Conservation (phyloP, 2,113 vertebrate genomes). For the Oncorhynchus masou region DNA sequence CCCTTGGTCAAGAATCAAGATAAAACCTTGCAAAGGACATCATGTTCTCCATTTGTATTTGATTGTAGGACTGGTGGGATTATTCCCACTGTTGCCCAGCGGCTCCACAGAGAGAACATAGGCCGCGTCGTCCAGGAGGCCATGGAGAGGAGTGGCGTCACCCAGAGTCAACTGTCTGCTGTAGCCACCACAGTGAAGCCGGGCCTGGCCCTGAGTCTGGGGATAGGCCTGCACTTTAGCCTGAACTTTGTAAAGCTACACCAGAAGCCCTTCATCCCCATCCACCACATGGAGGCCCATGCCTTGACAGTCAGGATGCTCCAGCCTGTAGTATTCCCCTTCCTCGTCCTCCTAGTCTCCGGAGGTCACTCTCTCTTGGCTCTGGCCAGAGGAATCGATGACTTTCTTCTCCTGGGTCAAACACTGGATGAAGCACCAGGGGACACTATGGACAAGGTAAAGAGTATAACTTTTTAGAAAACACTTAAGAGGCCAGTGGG, state of each 20-base stretch:
- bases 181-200: slow-evolving; percentile 90
- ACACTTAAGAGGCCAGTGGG: background rate
- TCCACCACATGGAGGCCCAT: slow-evolving; percentile 98
- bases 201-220: slow-evolving; percentile 85
- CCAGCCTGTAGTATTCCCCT: slow-evolving; percentile 82
- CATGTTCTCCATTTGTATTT: slow-evolving; percentile 1
- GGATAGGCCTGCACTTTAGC: slow-evolving; percentile 84
- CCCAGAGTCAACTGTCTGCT: slow-evolving; percentile 76
- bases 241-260: slow-evolving; percentile 72
- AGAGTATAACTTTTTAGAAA: background rate
- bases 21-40: no score
- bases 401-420: slow-evolving; percentile 90
- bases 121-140: slow-evolving; percentile 82
- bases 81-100: slow-evolving; percentile 86
- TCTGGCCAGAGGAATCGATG: slow-evolving; percentile 81
- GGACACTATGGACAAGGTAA: slow-evolving; percentile 91
- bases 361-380: slow-evolving; percentile 92
- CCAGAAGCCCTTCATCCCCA: slow-evolving; percentile 87
- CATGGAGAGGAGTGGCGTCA: slow-evolving; percentile 69
- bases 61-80: slow-evolving; percentile 86
- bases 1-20: background rate
- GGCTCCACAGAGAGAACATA: slow-evolving; percentile 88
- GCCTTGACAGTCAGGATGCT: slow-evolving; percentile 88
- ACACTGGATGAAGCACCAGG: slow-evolving; percentile 87
- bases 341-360: slow-evolving; percentile 90